phyloP scores from a whole-genome alignment of 2,797 vertebrate genomes.

The Xenentodon cancila region DNA sequence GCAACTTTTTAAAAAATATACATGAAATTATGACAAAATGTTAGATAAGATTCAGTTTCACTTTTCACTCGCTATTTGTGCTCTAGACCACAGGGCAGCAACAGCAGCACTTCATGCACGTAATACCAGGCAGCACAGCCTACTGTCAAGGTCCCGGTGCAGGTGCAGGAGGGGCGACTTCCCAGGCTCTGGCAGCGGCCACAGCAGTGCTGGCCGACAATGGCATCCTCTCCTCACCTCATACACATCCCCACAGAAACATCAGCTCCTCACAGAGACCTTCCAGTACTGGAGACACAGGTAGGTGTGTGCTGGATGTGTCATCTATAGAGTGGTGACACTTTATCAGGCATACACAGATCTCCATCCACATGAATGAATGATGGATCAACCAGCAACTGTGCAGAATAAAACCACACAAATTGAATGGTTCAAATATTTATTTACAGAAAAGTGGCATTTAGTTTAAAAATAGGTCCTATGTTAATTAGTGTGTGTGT shows the following conservation, averaged over 20 bases:
- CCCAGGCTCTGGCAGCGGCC: slow-evolving; percentile 85
- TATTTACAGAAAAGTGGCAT: too few species aligned
- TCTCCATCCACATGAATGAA: too few species aligned
- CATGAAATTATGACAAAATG: background rate
- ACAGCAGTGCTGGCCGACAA: slow-evolving; percentile 85
- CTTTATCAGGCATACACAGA: too few species aligned
- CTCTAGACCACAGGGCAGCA: slow-evolving; percentile 85
- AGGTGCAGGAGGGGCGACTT: slow-evolving; percentile 80
- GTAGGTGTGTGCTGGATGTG: background rate
- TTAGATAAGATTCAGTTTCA: fast-evolving
- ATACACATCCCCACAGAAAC: slow-evolving; percentile 85
- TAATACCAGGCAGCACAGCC: slow-evolving; percentile 83
- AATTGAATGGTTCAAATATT: too few species aligned
- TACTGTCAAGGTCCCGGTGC: slow-evolving; percentile 77
- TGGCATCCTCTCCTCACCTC: slow-evolving; percentile 87
- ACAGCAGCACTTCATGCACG: slow-evolving; percentile 92
- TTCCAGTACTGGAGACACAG: slow-evolving; percentile 84
- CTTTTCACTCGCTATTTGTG: slow-evolving; percentile 2
- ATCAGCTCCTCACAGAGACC: slow-evolving; percentile 88
- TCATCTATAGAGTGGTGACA: too few species aligned
- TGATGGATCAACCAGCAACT: too few species aligned
- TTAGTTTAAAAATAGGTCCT: too few species aligned
- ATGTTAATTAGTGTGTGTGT: background rate
- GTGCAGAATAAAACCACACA: too few species aligned
- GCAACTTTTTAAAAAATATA: too few species aligned